Conservation (phyloP, 2,113 vertebrate species). For the Cichladusa arquata region DNA sequence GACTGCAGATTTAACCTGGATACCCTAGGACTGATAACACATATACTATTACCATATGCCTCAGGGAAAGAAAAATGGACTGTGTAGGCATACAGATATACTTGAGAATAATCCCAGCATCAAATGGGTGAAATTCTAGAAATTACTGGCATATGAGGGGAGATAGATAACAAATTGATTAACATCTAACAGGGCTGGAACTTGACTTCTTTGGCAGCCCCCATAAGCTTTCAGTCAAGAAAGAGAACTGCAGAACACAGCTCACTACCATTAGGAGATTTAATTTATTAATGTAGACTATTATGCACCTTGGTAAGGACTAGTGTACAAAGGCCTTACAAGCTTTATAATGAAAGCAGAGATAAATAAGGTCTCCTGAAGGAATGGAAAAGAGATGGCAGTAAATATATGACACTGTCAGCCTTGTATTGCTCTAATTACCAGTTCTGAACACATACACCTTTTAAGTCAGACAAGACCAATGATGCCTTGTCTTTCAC, state of each 20-base stretch:
- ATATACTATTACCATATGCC: background rate
- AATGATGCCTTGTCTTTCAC: background rate
- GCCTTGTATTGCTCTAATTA: constrained; percentile 7
- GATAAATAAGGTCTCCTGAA: constrained; percentile 1
- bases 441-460: background rate
- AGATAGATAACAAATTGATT: background rate
- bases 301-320: constrained; percentile 6
- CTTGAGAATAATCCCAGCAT: background rate
- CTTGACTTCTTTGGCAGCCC: background rate
- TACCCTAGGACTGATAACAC: background rate
- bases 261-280: background rate
- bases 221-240: background rate
- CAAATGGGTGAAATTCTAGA: background rate
- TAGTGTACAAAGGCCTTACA: background rate
- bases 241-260: background rate
- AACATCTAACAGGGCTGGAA: background rate
- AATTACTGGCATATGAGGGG: background rate
- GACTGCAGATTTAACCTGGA: background rate
- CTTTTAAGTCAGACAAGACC: background rate
- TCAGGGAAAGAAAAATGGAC: background rate
- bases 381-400: background rate
- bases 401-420: background rate
- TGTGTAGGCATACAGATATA: background rate
- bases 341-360: background rate
- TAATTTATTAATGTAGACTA: background rate